These are phyloP conservation scores for Sebastes ruberrimus DNA, from an alignment of 2,797 vertebrate species.

Conservation along the genomic window DNA sequence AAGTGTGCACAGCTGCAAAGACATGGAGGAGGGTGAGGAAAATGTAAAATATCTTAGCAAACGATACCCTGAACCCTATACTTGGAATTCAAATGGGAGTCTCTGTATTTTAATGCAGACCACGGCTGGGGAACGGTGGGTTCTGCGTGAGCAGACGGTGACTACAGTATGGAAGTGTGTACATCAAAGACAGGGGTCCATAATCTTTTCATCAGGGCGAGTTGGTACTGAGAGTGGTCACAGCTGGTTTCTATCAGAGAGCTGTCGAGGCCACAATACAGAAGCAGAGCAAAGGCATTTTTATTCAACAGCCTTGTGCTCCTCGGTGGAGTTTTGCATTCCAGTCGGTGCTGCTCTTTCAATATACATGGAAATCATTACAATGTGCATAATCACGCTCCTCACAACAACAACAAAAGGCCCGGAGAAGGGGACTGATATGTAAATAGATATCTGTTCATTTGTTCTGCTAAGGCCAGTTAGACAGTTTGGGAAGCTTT, in stretches of 20 bases:
- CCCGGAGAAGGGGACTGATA: background rate
- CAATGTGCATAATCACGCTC: slow-evolving; percentile 16
- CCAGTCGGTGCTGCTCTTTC: slow-evolving; percentile 20
- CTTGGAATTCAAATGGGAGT: slow-evolving; percentile 58
- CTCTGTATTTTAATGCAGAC: slow-evolving; percentile 11
- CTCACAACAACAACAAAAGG: slow-evolving; percentile 20
- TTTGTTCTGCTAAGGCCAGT: slow-evolving; percentile 29
- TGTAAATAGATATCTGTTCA: slow-evolving; percentile 26
- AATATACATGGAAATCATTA: slow-evolving; percentile 45
- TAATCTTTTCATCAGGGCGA: slow-evolving; percentile 72
- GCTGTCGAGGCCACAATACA: slow-evolving; percentile 35
- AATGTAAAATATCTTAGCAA: slow-evolving; percentile 56
- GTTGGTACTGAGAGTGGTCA: slow-evolving; percentile 50
- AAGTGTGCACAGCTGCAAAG: slow-evolving; percentile 70
- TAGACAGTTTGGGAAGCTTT: background rate
- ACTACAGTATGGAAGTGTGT: slow-evolving; percentile 38
- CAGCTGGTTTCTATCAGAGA: slow-evolving; percentile 71
- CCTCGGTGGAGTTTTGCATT: slow-evolving; percentile 22
- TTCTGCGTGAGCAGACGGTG: slow-evolving; percentile 33
- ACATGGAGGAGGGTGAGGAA: slow-evolving; percentile 37
- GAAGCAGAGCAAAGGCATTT: slow-evolving; percentile 48
- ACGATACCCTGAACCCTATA: slow-evolving; percentile 47
- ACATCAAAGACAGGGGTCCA: slow-evolving; percentile 66
- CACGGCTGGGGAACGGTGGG: slow-evolving; percentile 4
- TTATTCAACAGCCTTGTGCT: slow-evolving; percentile 33